Base-by-base conservation (phyloP, 2,888 invertebrate genomes). In the Rhyacophila evoluta region DNA sequence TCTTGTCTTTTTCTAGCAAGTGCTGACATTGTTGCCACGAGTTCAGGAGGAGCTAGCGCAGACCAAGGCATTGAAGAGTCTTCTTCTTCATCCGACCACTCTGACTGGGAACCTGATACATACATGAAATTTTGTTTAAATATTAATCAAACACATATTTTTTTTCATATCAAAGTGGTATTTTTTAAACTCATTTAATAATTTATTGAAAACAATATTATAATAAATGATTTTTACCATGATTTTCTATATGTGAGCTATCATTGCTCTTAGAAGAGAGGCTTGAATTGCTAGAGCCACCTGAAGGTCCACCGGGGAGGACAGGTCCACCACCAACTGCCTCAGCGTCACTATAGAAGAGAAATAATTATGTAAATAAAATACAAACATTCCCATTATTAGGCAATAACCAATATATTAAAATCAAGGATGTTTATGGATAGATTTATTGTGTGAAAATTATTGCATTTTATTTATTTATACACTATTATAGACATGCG, bases 261-360 rank as follows among this genome's bases (percentile, higher is more conserved):
- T 90, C 90, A 80, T 89, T 89, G 82, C 90, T 90, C 76, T 88
- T 85, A 0, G 90, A 89, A 0, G 90, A 90, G 8, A 90, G 81
- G 79, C 89, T 89, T 38, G 89, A 89, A 81, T 89, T 89, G 85
- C 90, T 90, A 3, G 89, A 89, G 77, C 89, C 89, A 79, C 89
- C 90, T 0, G 89, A 89, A 0, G 89, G 90, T 0, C 87, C 81
- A 4, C 78, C 79, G 3, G 76, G 69, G 2, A 80, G 79, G 15
- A 68, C 72, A 3, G 70, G 55, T 3, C 73, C 85, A 6, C 88
- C 88, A 5, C 88, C 87, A 1, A 89, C 88, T 0, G 88, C 88
- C 83, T 90, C 90, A 85, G 89, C 83, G 84, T 90, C 90, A 88
- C 90, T 89, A 86, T 19, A 4, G 28, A 12, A 69, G 12, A n/a